Evolutionary conservation across 2,888 invertebrate genomes (phyloP).

Genomic region (Oscheius myriophilus): DNA sequence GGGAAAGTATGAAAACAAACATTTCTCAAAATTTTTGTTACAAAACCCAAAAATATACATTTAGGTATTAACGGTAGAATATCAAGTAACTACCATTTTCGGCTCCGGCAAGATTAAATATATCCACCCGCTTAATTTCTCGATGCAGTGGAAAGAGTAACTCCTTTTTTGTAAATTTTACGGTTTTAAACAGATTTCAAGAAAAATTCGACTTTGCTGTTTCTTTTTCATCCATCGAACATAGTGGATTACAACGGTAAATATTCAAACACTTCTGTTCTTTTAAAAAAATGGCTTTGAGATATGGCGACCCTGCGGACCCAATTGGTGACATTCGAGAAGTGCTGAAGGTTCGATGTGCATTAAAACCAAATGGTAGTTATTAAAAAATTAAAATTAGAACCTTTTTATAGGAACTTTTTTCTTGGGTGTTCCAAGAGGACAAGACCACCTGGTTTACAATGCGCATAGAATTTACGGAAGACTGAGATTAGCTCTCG

Average conservation of each 20-base stretch:
- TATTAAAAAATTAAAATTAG: too few relatives aligned
- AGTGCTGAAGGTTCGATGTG: not conserved
- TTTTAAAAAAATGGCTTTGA: too few relatives aligned
- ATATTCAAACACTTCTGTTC: too few relatives aligned
- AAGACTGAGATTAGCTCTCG: not conserved
- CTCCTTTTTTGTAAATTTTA: too few relatives aligned
- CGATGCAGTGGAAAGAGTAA: conserved; percentile 3
- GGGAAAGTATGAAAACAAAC: too few relatives aligned
- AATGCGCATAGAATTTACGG: conserved; percentile 1
- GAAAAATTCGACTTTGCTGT: conserved; percentile 4
- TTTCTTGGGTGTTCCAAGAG: conserved; percentile 7
- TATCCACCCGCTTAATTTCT: conserved; percentile 1
- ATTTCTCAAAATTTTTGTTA: too few relatives aligned
- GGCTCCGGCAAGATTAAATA: not conserved
- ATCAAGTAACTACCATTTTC: not conserved
- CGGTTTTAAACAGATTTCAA: not conserved
- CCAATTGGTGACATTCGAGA: conserved; percentile 6
- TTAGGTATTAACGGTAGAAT: not conserved
- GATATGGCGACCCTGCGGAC: not conserved
- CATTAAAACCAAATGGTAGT: not conserved
- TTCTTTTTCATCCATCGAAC: conserved; percentile 12
- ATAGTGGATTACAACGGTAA: not conserved
- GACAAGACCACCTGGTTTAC: conserved; percentile 6
- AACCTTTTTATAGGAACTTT: not conserved
- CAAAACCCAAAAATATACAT: too few relatives aligned